Conservation (phyloP, 2,888 invertebrate genomes). For the Nomada ruficornis region DNA sequence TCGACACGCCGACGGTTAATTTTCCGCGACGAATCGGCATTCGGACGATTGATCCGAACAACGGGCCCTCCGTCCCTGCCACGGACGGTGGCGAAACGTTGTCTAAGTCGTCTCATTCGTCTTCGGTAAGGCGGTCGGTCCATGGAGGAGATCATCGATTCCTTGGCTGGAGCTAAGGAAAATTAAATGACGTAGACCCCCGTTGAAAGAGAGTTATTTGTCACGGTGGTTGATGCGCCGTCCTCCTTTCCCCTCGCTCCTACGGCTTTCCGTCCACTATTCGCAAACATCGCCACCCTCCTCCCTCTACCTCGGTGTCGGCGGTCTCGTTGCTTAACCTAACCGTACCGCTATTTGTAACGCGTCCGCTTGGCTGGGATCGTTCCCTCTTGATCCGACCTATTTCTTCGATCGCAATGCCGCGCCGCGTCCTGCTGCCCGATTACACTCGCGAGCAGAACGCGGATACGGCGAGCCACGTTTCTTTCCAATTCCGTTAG, state of each 20-base stretch:
- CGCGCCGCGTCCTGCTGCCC: background rate
- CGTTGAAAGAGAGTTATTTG: conserved; percentile 83
- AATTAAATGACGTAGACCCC: conserved; percentile 84
- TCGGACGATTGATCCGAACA: conserved; percentile 68
- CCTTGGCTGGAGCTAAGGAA: conserved; percentile 81
- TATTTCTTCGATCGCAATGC: background rate
- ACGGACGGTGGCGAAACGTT: conserved; percentile 79
- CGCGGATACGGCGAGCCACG: background rate
- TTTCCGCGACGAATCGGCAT: conserved; percentile 82
- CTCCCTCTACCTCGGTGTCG: conserved; percentile 46
- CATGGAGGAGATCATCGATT: conserved; percentile 83
- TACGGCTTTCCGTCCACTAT: background rate
- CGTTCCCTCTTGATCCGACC: background rate
- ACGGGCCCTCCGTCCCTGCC: conserved; percentile 46
- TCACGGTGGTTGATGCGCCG: conserved; percentile 76
- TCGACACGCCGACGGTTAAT: conserved; percentile 77
- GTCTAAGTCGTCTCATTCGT: conserved; percentile 82
- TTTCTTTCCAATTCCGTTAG: background rate
- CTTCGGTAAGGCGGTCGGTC: conserved; percentile 82
- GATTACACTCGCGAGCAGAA: too few species aligned
- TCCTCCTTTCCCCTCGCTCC: conserved; percentile 52
- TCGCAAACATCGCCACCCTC: conserved; percentile 36
- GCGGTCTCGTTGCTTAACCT: conserved; percentile 68
- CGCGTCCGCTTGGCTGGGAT: conserved; percentile 69
- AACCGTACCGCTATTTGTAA: conserved; percentile 73